A percentile compares a stretch with the other conserved stretches of the same genome.
Evolutionary conservation across 2,113 vertebrate genomes (phyloP).

Genomic region (Melierax canorus): DNA sequence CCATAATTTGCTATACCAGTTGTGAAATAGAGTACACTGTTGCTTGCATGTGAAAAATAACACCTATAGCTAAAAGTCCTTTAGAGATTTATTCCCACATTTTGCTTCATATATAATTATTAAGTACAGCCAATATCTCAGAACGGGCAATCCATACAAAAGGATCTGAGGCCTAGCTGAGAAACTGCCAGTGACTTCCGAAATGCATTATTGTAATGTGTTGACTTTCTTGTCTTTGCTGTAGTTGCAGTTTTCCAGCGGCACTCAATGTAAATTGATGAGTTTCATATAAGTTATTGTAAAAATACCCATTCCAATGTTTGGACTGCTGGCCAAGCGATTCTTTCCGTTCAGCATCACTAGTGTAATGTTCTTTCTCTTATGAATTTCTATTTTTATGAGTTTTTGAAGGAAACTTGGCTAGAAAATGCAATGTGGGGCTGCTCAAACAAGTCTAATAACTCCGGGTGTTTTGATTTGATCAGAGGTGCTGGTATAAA

Average conservation of each 20-base stretch:
- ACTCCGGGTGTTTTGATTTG: slow-evolving; percentile 4
- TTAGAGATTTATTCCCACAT: background rate
- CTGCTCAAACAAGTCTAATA: slow-evolving; percentile 46
- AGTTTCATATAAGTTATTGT: slow-evolving; percentile 32
- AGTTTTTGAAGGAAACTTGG: slow-evolving; percentile 39
- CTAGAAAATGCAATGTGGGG: slow-evolving; percentile 1
- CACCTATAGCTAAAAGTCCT: background rate
- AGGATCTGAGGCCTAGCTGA: slow-evolving; percentile 18
- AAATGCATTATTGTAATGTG: background rate
- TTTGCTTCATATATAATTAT: background rate
- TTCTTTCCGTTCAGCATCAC: slow-evolving; percentile 12
- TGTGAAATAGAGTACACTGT: background rate
- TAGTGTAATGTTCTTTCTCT: slow-evolving; percentile 27
- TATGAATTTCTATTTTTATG: slow-evolving; percentile 63
- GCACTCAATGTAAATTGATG: slow-evolving; percentile 48
- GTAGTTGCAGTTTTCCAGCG: slow-evolving; percentile 2
- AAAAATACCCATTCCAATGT: slow-evolving; percentile 39
- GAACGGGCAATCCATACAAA: background rate
- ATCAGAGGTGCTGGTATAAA: slow-evolving; percentile 1
- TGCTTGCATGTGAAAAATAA: background rate
- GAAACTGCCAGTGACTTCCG: slow-evolving; percentile 6
- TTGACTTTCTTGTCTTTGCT: slow-evolving; percentile 27
- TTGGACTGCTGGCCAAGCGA: slow-evolving; percentile 42
- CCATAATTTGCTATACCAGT: background rate
- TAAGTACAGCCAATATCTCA: background rate